A percentile compares a stretch with the other conserved stretches of the same genome.
Conservation (phyloP, 2,888 invertebrate genomes). For the Erannis defoliaria region DNA sequence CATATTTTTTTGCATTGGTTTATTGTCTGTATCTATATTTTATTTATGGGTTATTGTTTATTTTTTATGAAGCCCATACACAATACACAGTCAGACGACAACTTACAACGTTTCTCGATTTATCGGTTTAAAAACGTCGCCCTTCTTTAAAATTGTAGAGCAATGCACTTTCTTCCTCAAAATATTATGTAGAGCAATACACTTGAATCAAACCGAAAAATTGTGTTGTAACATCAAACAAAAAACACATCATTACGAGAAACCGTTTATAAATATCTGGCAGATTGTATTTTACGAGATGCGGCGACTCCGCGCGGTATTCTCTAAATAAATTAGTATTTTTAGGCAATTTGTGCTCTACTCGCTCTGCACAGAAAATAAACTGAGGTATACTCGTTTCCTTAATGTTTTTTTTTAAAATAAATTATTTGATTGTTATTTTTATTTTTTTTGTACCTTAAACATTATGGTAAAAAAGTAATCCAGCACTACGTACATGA, state of each 20-base stretch:
- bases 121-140: no score
- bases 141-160: not conserved
- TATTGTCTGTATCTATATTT: no score
- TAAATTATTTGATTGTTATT: not conserved
- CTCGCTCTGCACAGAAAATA: slow-evolving; percentile 3
- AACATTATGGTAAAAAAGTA: no score
- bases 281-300: slow-evolving; percentile 16
- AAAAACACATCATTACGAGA: slow-evolving; percentile 6
- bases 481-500: no score
- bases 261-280: slow-evolving; percentile 20
- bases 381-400: not conserved
- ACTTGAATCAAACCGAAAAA: not conserved
- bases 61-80: no score
- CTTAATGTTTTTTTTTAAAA: not conserved
- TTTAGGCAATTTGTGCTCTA: slow-evolving; percentile 31
- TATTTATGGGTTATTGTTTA: no score
- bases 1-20: no score
- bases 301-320: slow-evolving; percentile 24
- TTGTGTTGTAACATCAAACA: slow-evolving; percentile 9
- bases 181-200: slow-evolving; percentile 15
- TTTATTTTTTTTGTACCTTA: no score
- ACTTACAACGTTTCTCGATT: no score
- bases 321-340: slow-evolving; percentile 41
- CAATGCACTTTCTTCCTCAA: slow-evolving; percentile 2
- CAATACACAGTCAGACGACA: no score